Base-by-base conservation (phyloP, 2,113 vertebrate genomes). In the Ramphastos sulfuratus region DNA sequence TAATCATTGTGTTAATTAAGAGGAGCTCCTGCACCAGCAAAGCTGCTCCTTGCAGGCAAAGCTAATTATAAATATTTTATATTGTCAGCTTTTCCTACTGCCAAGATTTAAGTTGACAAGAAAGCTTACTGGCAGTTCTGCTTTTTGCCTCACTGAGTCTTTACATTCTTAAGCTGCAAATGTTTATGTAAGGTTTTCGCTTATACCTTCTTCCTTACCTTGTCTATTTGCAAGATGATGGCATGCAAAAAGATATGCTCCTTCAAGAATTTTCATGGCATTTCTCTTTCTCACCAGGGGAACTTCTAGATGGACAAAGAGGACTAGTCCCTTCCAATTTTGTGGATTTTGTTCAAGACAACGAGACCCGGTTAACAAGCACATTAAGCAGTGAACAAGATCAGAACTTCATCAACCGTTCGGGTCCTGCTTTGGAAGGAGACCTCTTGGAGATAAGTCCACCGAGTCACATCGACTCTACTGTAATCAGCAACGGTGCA, bases 251-350 rank as follows among this genome's bases (percentile, higher is more conserved):
- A 70, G 28, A 12, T 23, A 0, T n/a, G 25, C 5, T 55, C 8
- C 52, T 30, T 52, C 33, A 11, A 19, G 23, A 54, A 3, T 54
- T 58, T 30, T 65, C 14, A 83, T 6, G 60, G 35, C 61, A 1
- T 10, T 61, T 48, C 66, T 77, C 70, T 84, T 78, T 35, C 82
- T 83, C 64, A 1, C 33, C 97, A 99, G 99, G 99, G 44, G 99
- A 99, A 89, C 98, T 99, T 46, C 97, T 99, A 92, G 99, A 99
- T 14, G 99, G 99, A 48, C 99, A 99, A 88, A 97, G 98, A 96
- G 99, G 99, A 18, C 97, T 99, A 4, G 99, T 99, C 87, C 99
- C 99, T 37, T 99, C 99, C 77, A 99, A 99, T 97, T 99, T 99
- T 60, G 99, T 99, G 97, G 99, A 99, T 87, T 99, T 99, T 90